Conservation (phyloP, 2,113 vertebrate species). For the Hyla sarda region DNA sequence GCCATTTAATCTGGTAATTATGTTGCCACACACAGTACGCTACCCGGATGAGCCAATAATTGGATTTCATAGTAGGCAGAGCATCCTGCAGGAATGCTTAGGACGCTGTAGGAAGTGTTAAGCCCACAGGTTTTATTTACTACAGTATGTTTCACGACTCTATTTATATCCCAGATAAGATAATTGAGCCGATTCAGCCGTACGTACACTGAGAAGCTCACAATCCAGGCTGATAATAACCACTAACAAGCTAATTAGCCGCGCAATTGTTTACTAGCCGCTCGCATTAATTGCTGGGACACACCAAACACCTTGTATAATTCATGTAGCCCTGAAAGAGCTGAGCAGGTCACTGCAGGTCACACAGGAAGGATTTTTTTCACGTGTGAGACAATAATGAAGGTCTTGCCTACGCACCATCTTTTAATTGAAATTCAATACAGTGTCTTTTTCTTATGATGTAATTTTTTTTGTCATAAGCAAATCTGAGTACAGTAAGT, state of each 20-base stretch:
- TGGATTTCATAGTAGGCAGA: conserved; percentile 32
- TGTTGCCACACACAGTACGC: conserved; percentile 45
- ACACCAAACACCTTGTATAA: conserved; percentile 1
- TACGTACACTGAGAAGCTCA: not conserved
- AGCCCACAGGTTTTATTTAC: conserved; percentile 34
- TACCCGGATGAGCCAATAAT: conserved; percentile 41
- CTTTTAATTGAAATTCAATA: too few relatives aligned
- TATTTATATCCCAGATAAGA: conserved; percentile 39
- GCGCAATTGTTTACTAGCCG: conserved; percentile 22
- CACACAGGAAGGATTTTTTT: not conserved
- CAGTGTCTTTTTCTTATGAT: too few relatives aligned
- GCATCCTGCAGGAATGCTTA: conserved; percentile 38
- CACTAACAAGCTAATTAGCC: conserved; percentile 39
- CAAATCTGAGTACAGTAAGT: too few relatives aligned
- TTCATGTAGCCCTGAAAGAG: not conserved
- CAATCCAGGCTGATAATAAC: conserved; percentile 7
- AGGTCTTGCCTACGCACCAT: too few relatives aligned
- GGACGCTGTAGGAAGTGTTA: conserved; percentile 14
- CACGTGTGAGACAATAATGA: too few relatives aligned
- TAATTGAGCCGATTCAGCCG: conserved; percentile 32
- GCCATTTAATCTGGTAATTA: conserved; percentile 52
- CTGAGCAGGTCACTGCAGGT: not conserved
- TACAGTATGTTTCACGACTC: not conserved
- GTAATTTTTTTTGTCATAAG: too few relatives aligned
- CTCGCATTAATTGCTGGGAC: conserved; percentile 5